Base-by-base conservation (phyloP, 2,888 invertebrate species). In the Encarsia formosa region DNA sequence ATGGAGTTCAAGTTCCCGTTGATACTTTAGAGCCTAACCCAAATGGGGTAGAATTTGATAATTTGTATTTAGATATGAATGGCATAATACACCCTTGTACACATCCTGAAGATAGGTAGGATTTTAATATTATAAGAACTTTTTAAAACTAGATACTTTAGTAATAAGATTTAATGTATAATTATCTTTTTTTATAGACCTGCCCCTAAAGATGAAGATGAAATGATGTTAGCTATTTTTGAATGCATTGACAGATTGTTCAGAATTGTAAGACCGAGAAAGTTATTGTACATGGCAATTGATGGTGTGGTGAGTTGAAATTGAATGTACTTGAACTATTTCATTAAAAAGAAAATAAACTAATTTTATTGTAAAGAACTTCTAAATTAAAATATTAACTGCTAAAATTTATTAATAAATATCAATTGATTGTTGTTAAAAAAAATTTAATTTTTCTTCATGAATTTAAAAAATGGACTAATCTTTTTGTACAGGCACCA, bases 81-180 rank as follows among this genome's bases (percentile, higher is more conserved):
- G 99, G 99, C 0, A 99, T 99, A 61, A 99, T 99, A 65, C 99
- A 99, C 78, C 98, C 98, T 0, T 99, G 99, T 72, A 98, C 97
- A 8, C 99, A 99, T 83, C 99, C 99, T 0, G 98, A 99, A 75
- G 92, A 99, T 74, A 91, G 89, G 76, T 79, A 65, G 69, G 70
- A 62, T 31, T 18, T 48, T 9, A 45, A 31, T 39, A 22, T 20
- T 38, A n/a, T n/a, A n/a, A n/a, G n/a, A n/a, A n/a, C n/a, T n/a
- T n/a, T n/a, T n/a, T n/a, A n/a, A n/a, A n/a, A n/a, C n/a, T n/a
- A n/a, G n/a, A n/a, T n/a, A n/a, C 39, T n/a, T 26, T 55, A 39
- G 16, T n/a, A 34, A 22, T 31, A 15, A 6, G 11, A 19, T 19
- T 15, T 31, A 19, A 3, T 1, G 9, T 29, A 49, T 16, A 43